A percentile compares a stretch with the other conserved stretches of the same genome.
Evolutionary conservation across 2,113 vertebrate genomes (phyloP).

Genomic region (Dicentrarchus labrax): DNA sequence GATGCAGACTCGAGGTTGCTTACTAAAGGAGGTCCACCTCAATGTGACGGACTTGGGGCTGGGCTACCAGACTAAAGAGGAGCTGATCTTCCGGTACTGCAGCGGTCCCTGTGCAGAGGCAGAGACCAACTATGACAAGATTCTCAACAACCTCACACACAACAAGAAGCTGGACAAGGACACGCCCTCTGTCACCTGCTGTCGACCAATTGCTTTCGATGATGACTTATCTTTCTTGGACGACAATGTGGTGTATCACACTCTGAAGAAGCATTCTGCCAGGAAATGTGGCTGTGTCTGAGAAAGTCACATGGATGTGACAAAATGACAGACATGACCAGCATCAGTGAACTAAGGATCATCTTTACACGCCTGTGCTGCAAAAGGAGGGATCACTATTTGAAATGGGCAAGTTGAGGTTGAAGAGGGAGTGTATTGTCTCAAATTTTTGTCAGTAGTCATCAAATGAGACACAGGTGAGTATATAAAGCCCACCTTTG

Average conservation of each 20-base stretch:
- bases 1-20: conserved; percentile 90
- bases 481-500: neutral
- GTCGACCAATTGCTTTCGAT: conserved; percentile 94
- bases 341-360: conserved; percentile 32
- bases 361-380: conserved; percentile 34
- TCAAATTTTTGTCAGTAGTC: conserved; percentile 7
- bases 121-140: conserved; percentile 97
- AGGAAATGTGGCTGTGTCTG: conserved; percentile 95
- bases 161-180: conserved; percentile 95
- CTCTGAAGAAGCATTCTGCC: conserved; percentile 97
- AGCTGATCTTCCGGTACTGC: conserved; percentile 97
- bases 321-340: conserved; percentile 54
- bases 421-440: conserved; percentile 16
- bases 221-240: conserved; percentile 98
- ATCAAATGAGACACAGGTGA: conserved; percentile 31
- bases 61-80: conserved; percentile 98
- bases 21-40: conserved; percentile 94
- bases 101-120: conserved; percentile 94
- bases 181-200: conserved; percentile 91
- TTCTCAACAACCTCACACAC: conserved; percentile 96
- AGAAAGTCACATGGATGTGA: conserved; percentile 68
- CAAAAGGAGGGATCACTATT: conserved; percentile 27
- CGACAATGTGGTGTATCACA: conserved; percentile 95
- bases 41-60: conserved; percentile 97
- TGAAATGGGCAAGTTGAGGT: conserved; percentile 28